Percentiles rank a stretch among this genome's conserved stretches.
These are phyloP conservation scores for Haliclystus octoradiatus DNA, from an alignment of 30 jellyfish, hydroid and myxozoan species.

Conservation along the genomic window DNA sequence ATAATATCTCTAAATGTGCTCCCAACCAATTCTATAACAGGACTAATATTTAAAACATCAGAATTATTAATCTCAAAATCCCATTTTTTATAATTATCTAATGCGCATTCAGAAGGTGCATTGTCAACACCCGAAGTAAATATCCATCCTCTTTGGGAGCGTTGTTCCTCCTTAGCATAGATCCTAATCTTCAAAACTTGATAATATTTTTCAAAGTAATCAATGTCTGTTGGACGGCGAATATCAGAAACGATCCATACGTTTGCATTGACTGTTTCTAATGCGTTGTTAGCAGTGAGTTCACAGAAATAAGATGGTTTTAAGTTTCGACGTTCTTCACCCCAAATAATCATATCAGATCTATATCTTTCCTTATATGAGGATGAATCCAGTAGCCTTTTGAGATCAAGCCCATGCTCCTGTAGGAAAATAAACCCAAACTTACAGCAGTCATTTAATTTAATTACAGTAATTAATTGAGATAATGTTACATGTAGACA, in stretches of 20 bases:
- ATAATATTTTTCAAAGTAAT: conserved; percentile 22
- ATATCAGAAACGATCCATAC: conserved; percentile 69
- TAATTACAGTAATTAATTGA: too few relatives aligned
- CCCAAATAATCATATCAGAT: conserved; percentile 70
- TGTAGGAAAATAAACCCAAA: not conserved
- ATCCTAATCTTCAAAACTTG: conserved; percentile 19
- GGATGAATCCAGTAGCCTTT: conserved; percentile 58
- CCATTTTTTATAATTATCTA: conserved; percentile 64
- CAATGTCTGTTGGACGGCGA: conserved; percentile 49
- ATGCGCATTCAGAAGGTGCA: conserved; percentile 56
- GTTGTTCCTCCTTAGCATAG: conserved; percentile 11
- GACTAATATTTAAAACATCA: conserved; percentile 9
- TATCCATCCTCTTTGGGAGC: conserved; percentile 66
- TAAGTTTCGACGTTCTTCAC: conserved; percentile 42
- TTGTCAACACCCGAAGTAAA: conserved; percentile 65
- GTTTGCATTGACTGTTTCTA: not conserved
- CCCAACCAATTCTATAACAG: conserved; percentile 15
- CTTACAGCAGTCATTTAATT: too few relatives aligned
- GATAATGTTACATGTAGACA: too few relatives aligned
- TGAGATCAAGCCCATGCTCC: conserved; percentile 25
- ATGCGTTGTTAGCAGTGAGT: conserved; percentile 21
- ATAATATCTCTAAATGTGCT: too few relatives aligned
- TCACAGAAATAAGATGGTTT: conserved; percentile 51
- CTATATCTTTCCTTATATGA: conserved; percentile 55
- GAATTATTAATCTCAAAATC: conserved; percentile 37